phyloP scores from a whole-genome alignment of 2,113 vertebrate genomes.

The Centropus bengalensis region DNA sequence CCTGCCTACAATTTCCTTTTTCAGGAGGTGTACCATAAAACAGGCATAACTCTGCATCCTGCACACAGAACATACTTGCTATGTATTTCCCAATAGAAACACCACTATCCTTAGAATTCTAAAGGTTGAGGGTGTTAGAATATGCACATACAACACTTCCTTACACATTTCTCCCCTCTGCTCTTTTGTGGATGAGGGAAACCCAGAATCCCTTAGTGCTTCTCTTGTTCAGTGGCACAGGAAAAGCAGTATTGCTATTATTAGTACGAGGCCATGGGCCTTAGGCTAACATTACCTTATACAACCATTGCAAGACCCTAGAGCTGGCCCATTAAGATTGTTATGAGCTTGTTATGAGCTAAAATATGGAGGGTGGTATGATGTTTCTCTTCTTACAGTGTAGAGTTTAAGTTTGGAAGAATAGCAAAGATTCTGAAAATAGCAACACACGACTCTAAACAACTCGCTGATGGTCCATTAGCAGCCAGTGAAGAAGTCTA shows the following conservation, averaged over 20 bases:
- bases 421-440: not conserved
- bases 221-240: not conserved
- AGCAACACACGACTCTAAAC: not conserved
- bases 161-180: not conserved
- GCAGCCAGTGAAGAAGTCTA: not conserved
- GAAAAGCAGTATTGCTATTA: not conserved
- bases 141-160: not conserved
- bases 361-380: not conserved
- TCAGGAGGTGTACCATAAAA: not conserved
- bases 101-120: not conserved
- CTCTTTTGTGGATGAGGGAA: not conserved
- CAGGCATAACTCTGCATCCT: not conserved
- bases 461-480: not conserved
- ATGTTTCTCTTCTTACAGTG: not conserved
- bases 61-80: not conserved
- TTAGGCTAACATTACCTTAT: not conserved
- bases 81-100: not conserved
- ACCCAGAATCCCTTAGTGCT: not conserved
- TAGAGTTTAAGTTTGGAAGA: not conserved
- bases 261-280: not conserved
- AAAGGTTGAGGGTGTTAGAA: not conserved
- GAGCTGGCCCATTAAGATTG: not conserved
- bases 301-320: not conserved
- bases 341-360: not conserved
- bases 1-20: conserved; percentile 11